phyloP scores from a whole-genome alignment of 2,797 vertebrate genomes.

The Clarias pachynema region DNA sequence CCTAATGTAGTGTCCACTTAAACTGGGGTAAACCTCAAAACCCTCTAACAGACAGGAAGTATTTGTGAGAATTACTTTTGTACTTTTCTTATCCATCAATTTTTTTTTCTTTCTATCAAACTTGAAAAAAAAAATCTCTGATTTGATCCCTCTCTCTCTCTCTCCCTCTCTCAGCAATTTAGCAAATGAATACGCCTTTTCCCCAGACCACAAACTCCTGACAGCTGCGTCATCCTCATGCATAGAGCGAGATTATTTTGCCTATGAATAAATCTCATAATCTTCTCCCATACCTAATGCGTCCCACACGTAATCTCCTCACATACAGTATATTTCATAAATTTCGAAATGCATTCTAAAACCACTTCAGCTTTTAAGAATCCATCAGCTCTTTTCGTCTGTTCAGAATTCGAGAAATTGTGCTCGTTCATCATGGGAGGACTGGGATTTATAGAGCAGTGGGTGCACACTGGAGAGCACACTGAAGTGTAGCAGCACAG shows the following conservation, averaged over 20 bases:
- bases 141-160: conserved; percentile 13
- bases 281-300: conserved; percentile 37
- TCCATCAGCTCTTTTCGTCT: not conserved
- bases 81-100: not conserved
- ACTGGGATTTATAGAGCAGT: not conserved
- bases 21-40: not conserved
- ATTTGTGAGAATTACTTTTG: not conserved
- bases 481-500: not conserved
- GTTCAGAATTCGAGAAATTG: not conserved
- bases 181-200: conserved; percentile 35
- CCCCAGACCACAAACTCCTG: conserved; percentile 6
- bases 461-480: not conserved
- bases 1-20: not conserved
- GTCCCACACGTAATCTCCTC: conserved; percentile 31
- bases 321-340: not conserved
- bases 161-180: conserved; percentile 34
- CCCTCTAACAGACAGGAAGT: not conserved
- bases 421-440: not conserved
- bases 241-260: conserved; percentile 39
- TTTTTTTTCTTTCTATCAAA: not conserved
- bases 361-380: not conserved
- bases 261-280: conserved; percentile 47
- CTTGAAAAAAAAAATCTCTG: not conserved
- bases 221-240: conserved; percentile 38
- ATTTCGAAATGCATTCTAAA: not conserved